Evolutionary conservation across 2,113 vertebrate genomes (phyloP).

Genomic region (Opisthocomus hoazin): DNA sequence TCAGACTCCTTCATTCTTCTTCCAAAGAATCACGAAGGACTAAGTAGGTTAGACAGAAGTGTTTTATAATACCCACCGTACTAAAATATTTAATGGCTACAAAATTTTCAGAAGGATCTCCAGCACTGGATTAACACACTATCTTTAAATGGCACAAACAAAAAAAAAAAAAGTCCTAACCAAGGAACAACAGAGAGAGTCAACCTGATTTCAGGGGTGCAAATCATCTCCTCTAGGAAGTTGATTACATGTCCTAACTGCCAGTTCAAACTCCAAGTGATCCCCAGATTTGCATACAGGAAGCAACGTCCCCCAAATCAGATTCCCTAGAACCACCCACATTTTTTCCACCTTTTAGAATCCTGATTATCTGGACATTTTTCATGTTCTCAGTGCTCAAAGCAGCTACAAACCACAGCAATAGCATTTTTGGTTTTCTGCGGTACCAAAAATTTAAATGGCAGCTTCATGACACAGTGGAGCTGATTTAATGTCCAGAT

Average conservation of each 20-base stretch:
- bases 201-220: background rate
- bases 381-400: background rate
- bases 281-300: background rate
- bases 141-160: background rate
- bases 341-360: background rate
- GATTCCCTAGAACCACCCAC: background rate
- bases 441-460: background rate
- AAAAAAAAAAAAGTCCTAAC: background rate
- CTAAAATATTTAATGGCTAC: background rate
- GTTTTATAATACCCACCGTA: background rate
- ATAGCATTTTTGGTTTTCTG: background rate
- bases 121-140: background rate
- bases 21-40: background rate
- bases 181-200: background rate
- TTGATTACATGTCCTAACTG: background rate
- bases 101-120: background rate
- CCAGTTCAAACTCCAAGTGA: background rate
- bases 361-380: background rate
- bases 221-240: background rate
- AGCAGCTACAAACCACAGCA: background rate
- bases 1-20: background rate
- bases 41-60: background rate
- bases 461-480: background rate
- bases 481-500: background rate
- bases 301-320: background rate